Evolutionary conservation across 2,888 invertebrate genomes (phyloP).

Genomic region (Caenorhabditis plicata): DNA sequence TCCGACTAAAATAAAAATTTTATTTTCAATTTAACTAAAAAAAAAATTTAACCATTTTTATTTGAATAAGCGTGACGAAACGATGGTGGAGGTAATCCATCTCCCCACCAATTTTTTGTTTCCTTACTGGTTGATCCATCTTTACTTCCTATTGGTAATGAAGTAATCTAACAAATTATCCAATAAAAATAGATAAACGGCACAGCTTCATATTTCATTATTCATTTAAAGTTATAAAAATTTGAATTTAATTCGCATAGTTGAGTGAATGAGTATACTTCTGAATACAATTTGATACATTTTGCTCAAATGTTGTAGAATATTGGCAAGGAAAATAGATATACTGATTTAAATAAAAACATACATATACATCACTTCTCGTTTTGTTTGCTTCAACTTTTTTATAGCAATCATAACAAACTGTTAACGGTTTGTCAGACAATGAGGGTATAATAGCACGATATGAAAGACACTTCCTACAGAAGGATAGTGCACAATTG

Average conservation of each 20-base stretch:
- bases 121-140: background rate
- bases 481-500: slow-evolving; percentile 58
- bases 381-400: slow-evolving; percentile 31
- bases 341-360: no score
- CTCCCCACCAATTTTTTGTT: slow-evolving; percentile 53
- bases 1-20: background rate
- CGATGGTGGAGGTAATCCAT: slow-evolving; percentile 55
- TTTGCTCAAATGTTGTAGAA: no score
- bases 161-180: background rate
- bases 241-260: no score
- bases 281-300: no score
- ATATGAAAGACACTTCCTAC: slow-evolving; percentile 55
- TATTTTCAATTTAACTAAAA: background rate
- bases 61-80: slow-evolving; percentile 10
- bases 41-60: background rate
- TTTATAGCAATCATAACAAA: slow-evolving; percentile 53
- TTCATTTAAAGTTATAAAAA: no score
- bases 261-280: background rate
- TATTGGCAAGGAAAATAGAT: no score
- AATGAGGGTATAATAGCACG: slow-evolving; percentile 46
- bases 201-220: no score
- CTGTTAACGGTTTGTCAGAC: slow-evolving; percentile 51
- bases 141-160: slow-evolving; percentile 42
- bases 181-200: no score
- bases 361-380: slow-evolving; percentile 13